A percentile compares a stretch with the other conserved stretches of the same genome.
phyloP scores from a whole-genome alignment of 2,888 invertebrate genomes.

The Mesodorylaimus sp. region DNA sequence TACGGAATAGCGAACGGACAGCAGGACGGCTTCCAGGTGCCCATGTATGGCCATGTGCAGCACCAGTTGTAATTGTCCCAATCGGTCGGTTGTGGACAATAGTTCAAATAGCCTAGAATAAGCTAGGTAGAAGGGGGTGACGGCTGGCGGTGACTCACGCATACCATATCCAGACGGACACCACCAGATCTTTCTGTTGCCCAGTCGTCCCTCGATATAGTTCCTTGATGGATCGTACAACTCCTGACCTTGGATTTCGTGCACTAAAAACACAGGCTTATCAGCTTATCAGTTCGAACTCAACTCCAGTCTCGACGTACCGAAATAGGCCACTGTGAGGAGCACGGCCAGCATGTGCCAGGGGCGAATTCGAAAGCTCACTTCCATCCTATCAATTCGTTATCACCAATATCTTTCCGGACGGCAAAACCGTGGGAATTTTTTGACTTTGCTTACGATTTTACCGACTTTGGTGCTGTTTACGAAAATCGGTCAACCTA shows the following conservation, averaged over 20 bases:
- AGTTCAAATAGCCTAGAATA: conserved; percentile 24
- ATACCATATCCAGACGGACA: conserved; percentile 29
- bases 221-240: conserved; percentile 28
- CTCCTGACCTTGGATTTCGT: conserved; percentile 21
- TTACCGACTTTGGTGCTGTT: too few relatives aligned
- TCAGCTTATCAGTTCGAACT: not conserved
- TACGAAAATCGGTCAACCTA: too few relatives aligned
- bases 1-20: conserved; percentile 28
- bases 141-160: not conserved
- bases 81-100: conserved; percentile 29
- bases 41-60: conserved; percentile 27
- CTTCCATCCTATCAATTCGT: too few relatives aligned
- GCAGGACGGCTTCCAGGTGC: conserved; percentile 28
- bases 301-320: too few relatives aligned
- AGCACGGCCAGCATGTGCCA: too few relatives aligned
- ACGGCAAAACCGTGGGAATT: too few relatives aligned
- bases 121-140: not conserved
- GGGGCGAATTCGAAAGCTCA: too few relatives aligned
- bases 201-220: conserved; percentile 28
- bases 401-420: too few relatives aligned
- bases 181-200: conserved; percentile 28
- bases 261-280: conserved; percentile 14
- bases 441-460: too few relatives aligned
- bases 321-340: too few relatives aligned
- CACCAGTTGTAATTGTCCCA: conserved; percentile 31